Base-by-base conservation (phyloP, 1,140 invertebrate genomes). In the Bombus consobrinus region DNA sequence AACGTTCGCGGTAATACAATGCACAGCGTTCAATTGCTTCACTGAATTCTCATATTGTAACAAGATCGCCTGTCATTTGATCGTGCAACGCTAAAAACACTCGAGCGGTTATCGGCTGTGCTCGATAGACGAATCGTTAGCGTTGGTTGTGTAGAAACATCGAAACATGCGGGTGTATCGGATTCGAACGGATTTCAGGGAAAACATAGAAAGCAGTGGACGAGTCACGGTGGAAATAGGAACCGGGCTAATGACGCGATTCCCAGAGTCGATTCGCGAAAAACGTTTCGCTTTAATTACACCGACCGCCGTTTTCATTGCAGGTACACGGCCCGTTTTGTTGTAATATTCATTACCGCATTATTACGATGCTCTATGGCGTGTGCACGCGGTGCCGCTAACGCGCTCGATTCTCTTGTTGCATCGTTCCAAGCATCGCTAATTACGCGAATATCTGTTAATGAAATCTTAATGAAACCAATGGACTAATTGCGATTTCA, bases 11-110 rank as follows among this genome's bases (percentile, higher is more conserved):
- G n/a, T 53, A 53, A 53, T 53, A 53, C 47, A 22, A 53, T 53
- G 47, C 47, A 53, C 47, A 22, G 18, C 0, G 32, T 68, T 68
- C 32, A 32, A 18, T 66, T 9, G 32, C 3, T 25, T 62, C 9
- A 8, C 59, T 12, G 59, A 62, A 62, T 62, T 62, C 59, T 28
- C 10, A 62, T n/a, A 41, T 3, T 5, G 34, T 18, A 9, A 32
- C 41, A n/a, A 34, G n/a, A 69, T 76, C 75, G 83, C 76, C 64
- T 64, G 87, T 84, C 80, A 79, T 64, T 73, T 76, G 86, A 68
- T 81, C 81, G 47, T 53, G 18, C 18, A 59, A 32, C 76, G 77
- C 69, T 76, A 82, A 74, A 88, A 83, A 74, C 80, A 12, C 5
- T 15, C 25, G 69, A n/a, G 28, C 39, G 25, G 12, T 41, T n/a